Conservation (phyloP, 2,888 invertebrate species). For the Drosophila recens region DNA sequence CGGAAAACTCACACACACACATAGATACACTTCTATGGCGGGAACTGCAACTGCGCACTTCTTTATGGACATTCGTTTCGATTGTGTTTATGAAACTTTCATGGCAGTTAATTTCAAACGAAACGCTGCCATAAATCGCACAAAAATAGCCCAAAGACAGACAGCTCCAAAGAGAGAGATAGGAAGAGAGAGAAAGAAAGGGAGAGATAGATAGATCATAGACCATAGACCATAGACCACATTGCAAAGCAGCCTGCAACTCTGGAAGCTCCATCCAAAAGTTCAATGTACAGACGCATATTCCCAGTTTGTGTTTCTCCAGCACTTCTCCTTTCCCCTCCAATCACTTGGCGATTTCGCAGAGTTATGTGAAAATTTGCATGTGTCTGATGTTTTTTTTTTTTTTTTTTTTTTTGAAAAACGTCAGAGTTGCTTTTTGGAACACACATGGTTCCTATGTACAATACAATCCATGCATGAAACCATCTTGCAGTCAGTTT, state of each 20-base stretch:
- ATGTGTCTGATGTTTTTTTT: conserved; percentile 28
- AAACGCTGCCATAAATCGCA: conserved; percentile 64
- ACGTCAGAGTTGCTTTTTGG: conserved; percentile 19
- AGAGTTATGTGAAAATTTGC: conserved; percentile 67
- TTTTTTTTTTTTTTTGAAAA: conserved; percentile 1
- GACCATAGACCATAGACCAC: conserved; percentile 5
- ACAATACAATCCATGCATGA: background rate
- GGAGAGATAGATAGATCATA: background rate
- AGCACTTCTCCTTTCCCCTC: no score
- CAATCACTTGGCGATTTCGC: conserved; percentile 41
- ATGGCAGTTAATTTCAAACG: conserved; percentile 59
- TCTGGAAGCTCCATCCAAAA: conserved; percentile 28
- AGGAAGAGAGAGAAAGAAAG: background rate
- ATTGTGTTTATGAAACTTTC: conserved; percentile 61
- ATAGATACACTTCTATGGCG: background rate
- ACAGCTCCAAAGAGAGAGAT: background rate
- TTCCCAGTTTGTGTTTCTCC: background rate
- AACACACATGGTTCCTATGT: background rate
- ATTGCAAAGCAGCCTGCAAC: background rate
- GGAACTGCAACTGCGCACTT: conserved; percentile 54
- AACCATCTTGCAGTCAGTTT: conserved; percentile 19
- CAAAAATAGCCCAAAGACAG: conserved; percentile 37
- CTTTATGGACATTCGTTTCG: conserved; percentile 35
- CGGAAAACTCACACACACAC: conserved; percentile 8
- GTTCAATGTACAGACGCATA: conserved; percentile 69